These are phyloP conservation scores for Ammodytes marinus DNA, from an alignment of 2,113 vertebrate genomes.

Conservation along the genomic window DNA sequence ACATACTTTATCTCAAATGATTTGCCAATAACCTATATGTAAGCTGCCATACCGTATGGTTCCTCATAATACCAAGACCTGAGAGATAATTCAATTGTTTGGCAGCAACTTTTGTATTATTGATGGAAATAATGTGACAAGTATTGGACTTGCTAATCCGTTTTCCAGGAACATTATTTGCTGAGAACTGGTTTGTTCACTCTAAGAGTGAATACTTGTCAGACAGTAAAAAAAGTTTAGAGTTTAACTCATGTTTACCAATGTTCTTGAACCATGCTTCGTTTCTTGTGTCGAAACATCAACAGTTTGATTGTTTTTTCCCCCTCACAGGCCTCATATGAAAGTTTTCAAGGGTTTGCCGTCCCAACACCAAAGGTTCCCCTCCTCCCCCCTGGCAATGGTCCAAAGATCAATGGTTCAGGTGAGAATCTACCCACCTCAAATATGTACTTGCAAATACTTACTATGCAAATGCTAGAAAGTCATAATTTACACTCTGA, in stretches of 20 bases:
- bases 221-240: neutral
- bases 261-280: conserved; percentile 3
- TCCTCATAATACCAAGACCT: neutral
- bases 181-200: conserved; percentile 78
- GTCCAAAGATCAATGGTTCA: conserved; percentile 71
- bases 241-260: conserved; percentile 7
- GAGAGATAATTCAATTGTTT: neutral
- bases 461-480: conserved; percentile 6
- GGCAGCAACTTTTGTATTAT: neutral
- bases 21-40: neutral
- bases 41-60: neutral
- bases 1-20: neutral
- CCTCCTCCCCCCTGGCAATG: conserved; percentile 63
- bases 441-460: conserved; percentile 36
- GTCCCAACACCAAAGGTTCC: conserved; percentile 86
- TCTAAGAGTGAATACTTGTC: conserved; percentile 21
- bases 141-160: neutral
- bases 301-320: conserved; percentile 44
- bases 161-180: conserved; percentile 15
- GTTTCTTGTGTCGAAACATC: conserved; percentile 30
- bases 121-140: neutral
- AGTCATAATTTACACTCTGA: conserved; percentile 21
- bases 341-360: conserved; percentile 78
- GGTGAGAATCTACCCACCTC: conserved; percentile 65
- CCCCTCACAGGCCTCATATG: conserved; percentile 67